These are phyloP conservation scores for Sycophila texana DNA, from an alignment of 2,888 invertebrate species.

Conservation along the genomic window DNA sequence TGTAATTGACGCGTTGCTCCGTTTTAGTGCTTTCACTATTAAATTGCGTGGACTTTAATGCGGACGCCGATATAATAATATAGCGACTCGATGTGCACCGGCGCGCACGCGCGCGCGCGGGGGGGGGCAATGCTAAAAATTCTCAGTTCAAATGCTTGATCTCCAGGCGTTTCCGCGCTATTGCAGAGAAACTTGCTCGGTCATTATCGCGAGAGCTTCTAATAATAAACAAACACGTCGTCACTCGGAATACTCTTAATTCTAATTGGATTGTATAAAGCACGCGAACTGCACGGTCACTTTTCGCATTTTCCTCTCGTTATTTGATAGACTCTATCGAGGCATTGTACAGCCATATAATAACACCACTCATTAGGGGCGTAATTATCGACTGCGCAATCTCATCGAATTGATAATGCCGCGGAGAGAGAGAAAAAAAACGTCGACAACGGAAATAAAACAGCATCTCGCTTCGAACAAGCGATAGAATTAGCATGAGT, in stretches of 20 bases:
- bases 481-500: background rate
- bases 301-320: no score
- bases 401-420: no score
- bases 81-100: background rate
- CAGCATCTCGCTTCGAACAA: no score
- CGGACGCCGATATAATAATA: slow-evolving; percentile 26
- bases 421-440: slow-evolving; percentile 6
- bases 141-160: slow-evolving; percentile 5
- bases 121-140: background rate
- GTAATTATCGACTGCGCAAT: no score
- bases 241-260: no score
- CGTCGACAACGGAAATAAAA: no score
- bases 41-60: slow-evolving; percentile 26
- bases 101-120: no score
- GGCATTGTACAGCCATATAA: no score
- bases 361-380: no score
- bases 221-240: background rate
- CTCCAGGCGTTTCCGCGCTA: background rate
- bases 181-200: slow-evolving; percentile 7
- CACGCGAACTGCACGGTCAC: no score
- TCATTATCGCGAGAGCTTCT: background rate
- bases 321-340: no score
- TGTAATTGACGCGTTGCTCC: slow-evolving; percentile 42
- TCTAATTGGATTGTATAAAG: no score
- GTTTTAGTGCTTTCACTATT: slow-evolving; percentile 50